Percentiles rank a stretch among this genome's conserved stretches.
Evolutionary conservation across 2,113 vertebrate genomes (phyloP).

Genomic region (Falcunculus frontatus): DNA sequence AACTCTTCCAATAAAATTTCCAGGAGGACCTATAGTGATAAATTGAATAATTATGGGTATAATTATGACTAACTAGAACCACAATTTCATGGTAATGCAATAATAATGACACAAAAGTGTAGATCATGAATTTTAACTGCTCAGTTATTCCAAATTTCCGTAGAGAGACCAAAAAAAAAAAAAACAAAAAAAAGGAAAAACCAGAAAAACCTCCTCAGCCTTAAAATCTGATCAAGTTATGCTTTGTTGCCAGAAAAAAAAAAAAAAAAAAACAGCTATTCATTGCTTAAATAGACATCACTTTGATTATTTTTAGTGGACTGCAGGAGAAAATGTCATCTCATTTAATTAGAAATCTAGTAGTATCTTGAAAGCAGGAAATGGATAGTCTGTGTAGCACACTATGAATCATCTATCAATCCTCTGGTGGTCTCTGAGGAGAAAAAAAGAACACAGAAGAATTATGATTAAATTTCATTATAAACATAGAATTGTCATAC

Average conservation of each 20-base stretch:
- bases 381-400: not conserved
- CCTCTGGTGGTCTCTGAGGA: not conserved
- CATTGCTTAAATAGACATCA: not conserved
- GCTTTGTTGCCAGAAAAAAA: not conserved
- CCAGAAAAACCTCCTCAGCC: not conserved
- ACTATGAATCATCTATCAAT: not conserved
- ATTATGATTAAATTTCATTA: not conserved
- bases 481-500: not conserved
- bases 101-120: conserved; percentile 80
- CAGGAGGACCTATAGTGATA: conserved; percentile 79
- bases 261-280: no score
- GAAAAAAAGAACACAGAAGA: not conserved
- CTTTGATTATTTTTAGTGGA: not conserved
- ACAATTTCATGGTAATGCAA: conserved; percentile 82
- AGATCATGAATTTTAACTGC: conserved; percentile 82
- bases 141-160: conserved; percentile 72
- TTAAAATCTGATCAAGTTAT: conserved; percentile 13
- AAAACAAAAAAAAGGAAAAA: not conserved
- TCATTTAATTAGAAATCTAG: not conserved
- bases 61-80: conserved; percentile 81
- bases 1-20: conserved; percentile 78
- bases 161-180: not conserved
- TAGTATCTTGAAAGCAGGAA: not conserved
- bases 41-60: conserved; percentile 81
- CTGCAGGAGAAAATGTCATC: not conserved